Conservation (phyloP, 23 tunicate genomes). For the Diplosoma virens region DNA sequence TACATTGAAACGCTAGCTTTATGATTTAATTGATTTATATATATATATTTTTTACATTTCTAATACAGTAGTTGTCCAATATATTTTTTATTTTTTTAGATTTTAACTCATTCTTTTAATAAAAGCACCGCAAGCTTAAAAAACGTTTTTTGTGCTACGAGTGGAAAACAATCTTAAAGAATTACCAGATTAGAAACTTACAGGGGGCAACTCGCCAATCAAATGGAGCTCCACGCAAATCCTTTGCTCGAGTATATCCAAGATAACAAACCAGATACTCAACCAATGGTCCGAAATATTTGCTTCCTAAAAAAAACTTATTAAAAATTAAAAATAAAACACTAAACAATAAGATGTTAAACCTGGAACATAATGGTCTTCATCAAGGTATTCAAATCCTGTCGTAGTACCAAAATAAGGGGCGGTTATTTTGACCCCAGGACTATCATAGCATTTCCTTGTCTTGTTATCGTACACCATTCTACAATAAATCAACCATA, state of each 20-base stretch:
- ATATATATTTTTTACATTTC: too few species aligned
- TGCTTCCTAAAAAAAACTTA: constrained; percentile 54
- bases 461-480: constrained; percentile 48
- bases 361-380: constrained; percentile 60
- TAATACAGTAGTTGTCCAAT: too few species aligned
- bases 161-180: too few species aligned
- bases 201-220: constrained; percentile 81
- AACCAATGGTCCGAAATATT: constrained; percentile 70
- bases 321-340: neutral
- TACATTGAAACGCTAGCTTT: too few species aligned
- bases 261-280: constrained; percentile 35
- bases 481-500: neutral
- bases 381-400: constrained; percentile 76
- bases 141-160: too few species aligned
- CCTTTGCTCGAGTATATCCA: constrained; percentile 63
- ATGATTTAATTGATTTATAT: too few species aligned
- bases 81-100: too few species aligned
- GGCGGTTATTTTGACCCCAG: constrained; percentile 63
- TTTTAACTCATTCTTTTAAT: too few species aligned
- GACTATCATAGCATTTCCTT: constrained; percentile 29
- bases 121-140: too few species aligned
- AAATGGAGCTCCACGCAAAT: constrained; percentile 88
- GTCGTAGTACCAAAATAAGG: constrained; percentile 66
- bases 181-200: too few species aligned
- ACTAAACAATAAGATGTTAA: neutral